phyloP scores from a whole-genome alignment of 2,888 invertebrate species.

The Hipparchia sbordonii region DNA sequence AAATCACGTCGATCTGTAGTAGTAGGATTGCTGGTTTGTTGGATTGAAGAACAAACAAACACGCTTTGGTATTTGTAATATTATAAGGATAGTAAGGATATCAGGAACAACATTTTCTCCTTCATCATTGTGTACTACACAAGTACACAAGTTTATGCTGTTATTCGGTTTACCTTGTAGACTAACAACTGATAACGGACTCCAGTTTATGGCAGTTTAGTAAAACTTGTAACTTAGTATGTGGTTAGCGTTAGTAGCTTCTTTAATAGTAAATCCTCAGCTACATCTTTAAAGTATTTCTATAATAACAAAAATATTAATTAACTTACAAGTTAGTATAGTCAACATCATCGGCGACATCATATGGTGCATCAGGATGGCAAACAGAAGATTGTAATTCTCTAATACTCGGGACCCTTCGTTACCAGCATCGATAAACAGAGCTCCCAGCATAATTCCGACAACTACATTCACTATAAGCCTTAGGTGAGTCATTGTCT shows the following conservation, averaged over 20 bases:
- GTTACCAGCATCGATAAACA: conserved; percentile 89
- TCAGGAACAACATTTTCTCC: not conserved
- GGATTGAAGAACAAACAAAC: too few relatives aligned
- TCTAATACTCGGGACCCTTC: conserved; percentile 90
- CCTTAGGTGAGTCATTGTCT: conserved; percentile 91
- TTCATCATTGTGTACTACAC: not conserved
- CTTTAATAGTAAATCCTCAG: too few relatives aligned
- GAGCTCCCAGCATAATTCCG: conserved; percentile 89
- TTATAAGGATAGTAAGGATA: too few relatives aligned
- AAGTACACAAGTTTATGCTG: not conserved
- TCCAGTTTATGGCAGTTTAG: not conserved
- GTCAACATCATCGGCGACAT: conserved; percentile 96
- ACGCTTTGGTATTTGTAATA: too few relatives aligned
- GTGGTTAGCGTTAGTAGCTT: too few relatives aligned
- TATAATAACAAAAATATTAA: too few relatives aligned
- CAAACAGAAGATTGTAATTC: conserved; percentile 94
- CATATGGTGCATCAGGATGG: conserved; percentile 96
- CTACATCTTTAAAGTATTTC: too few relatives aligned
- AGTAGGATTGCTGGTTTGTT: too few relatives aligned
- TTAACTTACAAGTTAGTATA: conserved; percentile 89
- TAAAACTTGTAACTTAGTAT: not conserved
- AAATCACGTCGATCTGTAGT: too few relatives aligned
- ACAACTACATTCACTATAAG: conserved; percentile 88
- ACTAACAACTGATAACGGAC: not conserved
- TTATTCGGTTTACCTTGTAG: not conserved